A percentile compares a stretch with the other conserved stretches of the same genome.
phyloP scores from a whole-genome alignment of 2,888 invertebrate genomes.

The Athalia rosae region DNA sequence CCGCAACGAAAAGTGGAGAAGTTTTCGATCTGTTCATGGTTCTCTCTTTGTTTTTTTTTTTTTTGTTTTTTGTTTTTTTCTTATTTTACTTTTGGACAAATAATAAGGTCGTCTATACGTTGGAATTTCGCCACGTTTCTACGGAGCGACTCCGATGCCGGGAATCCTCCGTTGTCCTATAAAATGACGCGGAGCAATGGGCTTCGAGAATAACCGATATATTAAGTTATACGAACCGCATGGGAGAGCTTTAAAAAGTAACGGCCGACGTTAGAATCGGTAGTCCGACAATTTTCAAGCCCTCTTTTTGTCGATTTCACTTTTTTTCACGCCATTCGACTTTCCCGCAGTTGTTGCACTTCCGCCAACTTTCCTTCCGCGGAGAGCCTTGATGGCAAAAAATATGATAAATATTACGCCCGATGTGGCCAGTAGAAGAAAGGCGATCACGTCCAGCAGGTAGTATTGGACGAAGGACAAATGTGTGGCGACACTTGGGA shows the following conservation, averaged over 20 bases:
- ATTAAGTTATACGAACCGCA: slow-evolving; percentile 6
- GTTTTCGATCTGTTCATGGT: too few species aligned
- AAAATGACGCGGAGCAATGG: not conserved
- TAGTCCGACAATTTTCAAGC: slow-evolving; percentile 24
- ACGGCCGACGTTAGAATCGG: not conserved
- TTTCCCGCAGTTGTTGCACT: not conserved
- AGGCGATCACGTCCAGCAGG: slow-evolving; percentile 46
- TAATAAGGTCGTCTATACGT: too few species aligned
- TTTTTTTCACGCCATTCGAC: slow-evolving; percentile 13
- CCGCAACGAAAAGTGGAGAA: too few species aligned
- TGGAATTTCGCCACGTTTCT: too few species aligned
- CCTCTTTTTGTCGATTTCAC: slow-evolving; percentile 27
- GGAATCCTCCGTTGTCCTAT: not conserved
- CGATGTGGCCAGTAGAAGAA: slow-evolving; percentile 32
- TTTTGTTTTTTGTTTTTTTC: too few species aligned
- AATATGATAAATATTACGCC: slow-evolving; percentile 23
- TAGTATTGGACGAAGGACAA: slow-evolving; percentile 45
- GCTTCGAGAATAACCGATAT: slow-evolving; percentile 5
- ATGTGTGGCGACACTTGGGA: slow-evolving; percentile 41
- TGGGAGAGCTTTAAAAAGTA: slow-evolving; percentile 18
- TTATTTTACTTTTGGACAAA: too few species aligned
- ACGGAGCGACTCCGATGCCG: too few species aligned
- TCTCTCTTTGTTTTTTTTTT: too few species aligned
- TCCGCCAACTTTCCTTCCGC: slow-evolving; percentile 7
- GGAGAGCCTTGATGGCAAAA: slow-evolving; percentile 16